phyloP scores from a whole-genome alignment of 2,797 vertebrate genomes.

The Onychomys torridus region DNA sequence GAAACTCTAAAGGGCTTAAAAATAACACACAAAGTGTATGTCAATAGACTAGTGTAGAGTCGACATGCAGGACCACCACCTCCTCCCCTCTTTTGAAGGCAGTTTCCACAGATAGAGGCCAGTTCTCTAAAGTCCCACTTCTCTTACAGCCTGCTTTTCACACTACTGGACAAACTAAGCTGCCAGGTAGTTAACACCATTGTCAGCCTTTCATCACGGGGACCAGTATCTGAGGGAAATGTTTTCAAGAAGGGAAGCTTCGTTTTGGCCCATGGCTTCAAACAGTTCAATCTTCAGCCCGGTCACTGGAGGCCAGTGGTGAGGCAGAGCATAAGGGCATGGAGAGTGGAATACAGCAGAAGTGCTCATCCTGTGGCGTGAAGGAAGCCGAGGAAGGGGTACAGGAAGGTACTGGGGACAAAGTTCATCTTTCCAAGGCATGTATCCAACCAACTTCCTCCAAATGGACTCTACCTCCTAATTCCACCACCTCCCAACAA shows the following conservation, averaged over 20 bases:
- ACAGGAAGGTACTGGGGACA: background rate
- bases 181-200: background rate
- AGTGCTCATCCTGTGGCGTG: background rate
- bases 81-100: background rate
- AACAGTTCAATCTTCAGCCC: too few relatives aligned
- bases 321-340: background rate
- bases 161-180: background rate
- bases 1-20: background rate
- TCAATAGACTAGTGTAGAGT: background rate
- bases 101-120: background rate
- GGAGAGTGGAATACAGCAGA: background rate
- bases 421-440: too few relatives aligned
- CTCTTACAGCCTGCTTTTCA: conserved; percentile 14
- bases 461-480: background rate
- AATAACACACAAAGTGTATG: background rate
- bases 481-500: background rate
- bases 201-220: background rate
- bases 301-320: too few relatives aligned
- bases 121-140: conserved; percentile 20
- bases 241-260: background rate
- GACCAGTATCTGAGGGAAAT: background rate
- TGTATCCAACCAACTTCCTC: too few relatives aligned
- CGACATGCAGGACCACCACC: accelerated
- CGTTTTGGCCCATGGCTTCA: background rate
- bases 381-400: background rate